Base-by-base conservation (phyloP, 2,888 invertebrate species). In the Agrochola macilenta region DNA sequence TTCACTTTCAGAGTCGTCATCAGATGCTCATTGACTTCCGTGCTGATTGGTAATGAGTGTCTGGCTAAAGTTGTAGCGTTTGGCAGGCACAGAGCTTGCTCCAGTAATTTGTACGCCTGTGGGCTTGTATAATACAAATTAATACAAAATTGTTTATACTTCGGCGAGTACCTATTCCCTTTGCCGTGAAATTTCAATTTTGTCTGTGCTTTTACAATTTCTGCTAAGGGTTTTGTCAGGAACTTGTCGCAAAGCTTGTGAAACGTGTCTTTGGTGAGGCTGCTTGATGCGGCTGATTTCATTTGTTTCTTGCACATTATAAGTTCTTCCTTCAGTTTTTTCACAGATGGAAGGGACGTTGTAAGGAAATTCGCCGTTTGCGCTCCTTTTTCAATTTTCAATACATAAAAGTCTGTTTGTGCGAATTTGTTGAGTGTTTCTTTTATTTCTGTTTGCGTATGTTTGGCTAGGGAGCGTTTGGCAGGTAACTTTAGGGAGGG, bases 41-140 rank as follows among this genome's bases (percentile, higher is more conserved):
- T 86, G 39, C 85, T 84, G 11, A 89, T 74, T 49, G 87, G 87
- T 35, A 87, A 69, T 58, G 77, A 75, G 76, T 83, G 54, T 60
- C 76, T 83, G 5, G 83, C 79, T 69, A 90, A 73, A 30, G 83
- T 83, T 14, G n/a, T 65, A 46, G 58, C 73, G 64, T 79, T 80
- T 0, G 90, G 90, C 2, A 89, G 71, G 54, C 83, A 81, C n/a
- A 88, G 20, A 26, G 84, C 69, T 58, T 79, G 69, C 69, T 85
- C 74, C 46, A 90, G 73, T 70, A 90, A 71, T 26, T 78, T 78
- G 78, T 90, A 90, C 14, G 87, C 88, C 64, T 84, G 84, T 72
- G 89, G 89, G 69, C 88, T 89, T 23, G 72, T 78, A 60, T 87
- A 87, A 64, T 88, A 90, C 63, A 90, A 83, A 75, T 89, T 86